Percentiles rank a stretch among this genome's conserved stretches.
These are phyloP conservation scores for Aplysina aerophoba DNA, from an alignment of 37 sponge, comb jelly and placozoan species.

Conservation along the genomic window DNA sequence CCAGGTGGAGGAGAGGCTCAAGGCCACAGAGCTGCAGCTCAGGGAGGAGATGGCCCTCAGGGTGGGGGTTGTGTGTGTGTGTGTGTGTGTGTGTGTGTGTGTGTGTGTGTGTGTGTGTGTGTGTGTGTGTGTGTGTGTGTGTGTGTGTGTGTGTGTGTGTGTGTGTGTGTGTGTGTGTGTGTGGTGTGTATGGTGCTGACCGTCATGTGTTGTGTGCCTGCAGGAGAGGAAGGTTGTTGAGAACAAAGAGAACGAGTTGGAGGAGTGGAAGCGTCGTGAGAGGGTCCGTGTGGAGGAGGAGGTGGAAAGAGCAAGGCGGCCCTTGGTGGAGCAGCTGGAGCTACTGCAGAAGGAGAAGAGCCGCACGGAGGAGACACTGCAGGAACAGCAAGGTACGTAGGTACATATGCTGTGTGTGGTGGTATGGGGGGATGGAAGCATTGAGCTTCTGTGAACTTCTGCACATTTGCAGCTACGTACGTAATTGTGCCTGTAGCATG, in stretches of 20 bases:
- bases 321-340: conserved; percentile 18
- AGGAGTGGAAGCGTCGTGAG: conserved; percentile 65
- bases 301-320: conserved; percentile 1
- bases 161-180: background rate
- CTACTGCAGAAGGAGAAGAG: conserved; percentile 5
- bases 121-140: too few species aligned
- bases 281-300: conserved; percentile 47
- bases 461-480: too few species aligned
- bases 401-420: too few species aligned
- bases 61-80: conserved; percentile 14
- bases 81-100: background rate
- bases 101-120: too few species aligned
- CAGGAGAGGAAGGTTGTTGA: conserved; percentile 54
- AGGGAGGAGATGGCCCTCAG: conserved; percentile 56
- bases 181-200: too few species aligned
- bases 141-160: too few species aligned
- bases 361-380: conserved; percentile 29
- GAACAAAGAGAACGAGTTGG: conserved; percentile 56
- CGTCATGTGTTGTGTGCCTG: background rate
- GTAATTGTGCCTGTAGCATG: too few species aligned
- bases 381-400: conserved; percentile 52
- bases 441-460: too few species aligned
- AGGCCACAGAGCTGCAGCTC: conserved; percentile 42
- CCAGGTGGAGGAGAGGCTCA: conserved; percentile 57
- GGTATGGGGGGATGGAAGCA: too few species aligned